A percentile compares a stretch with the other conserved stretches of the same genome.
Conservation (phyloP, 2,888 invertebrate genomes). For the Heliconius erato region DNA sequence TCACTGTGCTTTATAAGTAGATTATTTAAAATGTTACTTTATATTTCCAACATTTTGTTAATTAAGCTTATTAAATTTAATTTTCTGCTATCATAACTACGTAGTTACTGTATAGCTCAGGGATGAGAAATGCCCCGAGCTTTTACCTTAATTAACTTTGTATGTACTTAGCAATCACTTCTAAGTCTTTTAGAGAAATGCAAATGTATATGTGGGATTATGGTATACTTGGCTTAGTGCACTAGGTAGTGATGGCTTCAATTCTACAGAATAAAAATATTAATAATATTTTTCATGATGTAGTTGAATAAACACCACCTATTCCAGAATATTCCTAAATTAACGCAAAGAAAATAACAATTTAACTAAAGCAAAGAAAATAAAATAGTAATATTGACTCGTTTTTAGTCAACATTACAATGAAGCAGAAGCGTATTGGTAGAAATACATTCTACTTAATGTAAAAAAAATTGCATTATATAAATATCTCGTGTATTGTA, state of each 20-base stretch:
- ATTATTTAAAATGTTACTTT: not conserved
- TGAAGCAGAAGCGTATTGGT: not conserved
- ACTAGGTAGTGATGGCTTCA: not conserved
- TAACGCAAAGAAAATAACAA: too few species aligned
- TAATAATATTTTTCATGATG: not conserved
- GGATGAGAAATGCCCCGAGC: not conserved
- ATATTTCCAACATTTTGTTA: constrained; percentile 9
- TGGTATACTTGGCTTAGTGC: not conserved
- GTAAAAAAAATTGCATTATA: not conserved
- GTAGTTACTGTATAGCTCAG: not conserved
- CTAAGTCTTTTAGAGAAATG: not conserved
- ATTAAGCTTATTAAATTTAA: constrained; percentile 7
- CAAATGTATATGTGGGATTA: not conserved
- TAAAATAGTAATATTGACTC: not conserved
- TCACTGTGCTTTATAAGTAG: not conserved
- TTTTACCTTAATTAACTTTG: not conserved
- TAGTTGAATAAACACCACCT: too few species aligned
- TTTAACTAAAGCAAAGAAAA: too few species aligned
- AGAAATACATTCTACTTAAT: not conserved
- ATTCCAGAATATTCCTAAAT: not conserved
- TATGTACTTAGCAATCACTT: not conserved
- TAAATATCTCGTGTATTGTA: not conserved
- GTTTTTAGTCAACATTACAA: not conserved
- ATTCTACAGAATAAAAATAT: too few species aligned
- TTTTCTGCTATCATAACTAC: not conserved